Conservation (phyloP, 2,797 vertebrate species). For the Perodicticus potto region DNA sequence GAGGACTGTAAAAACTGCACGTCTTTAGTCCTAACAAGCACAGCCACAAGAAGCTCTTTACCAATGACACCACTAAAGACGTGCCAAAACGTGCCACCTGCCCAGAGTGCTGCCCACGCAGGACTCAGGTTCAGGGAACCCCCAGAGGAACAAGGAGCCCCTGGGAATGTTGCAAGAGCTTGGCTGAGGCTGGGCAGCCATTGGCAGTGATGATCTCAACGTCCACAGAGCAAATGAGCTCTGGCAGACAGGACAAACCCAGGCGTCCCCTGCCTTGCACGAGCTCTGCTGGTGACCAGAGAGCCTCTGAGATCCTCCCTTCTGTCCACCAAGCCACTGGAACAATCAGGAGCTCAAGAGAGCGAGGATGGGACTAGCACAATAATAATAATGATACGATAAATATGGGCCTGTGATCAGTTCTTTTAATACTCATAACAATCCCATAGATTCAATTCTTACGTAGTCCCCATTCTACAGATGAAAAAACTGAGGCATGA, state of each 20-base stretch:
- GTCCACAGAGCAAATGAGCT: constrained; percentile 8
- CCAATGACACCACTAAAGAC: constrained; percentile 75
- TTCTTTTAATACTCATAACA: background rate
- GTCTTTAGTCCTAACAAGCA: constrained; percentile 53
- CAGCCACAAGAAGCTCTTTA: constrained; percentile 75
- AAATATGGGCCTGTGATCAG: background rate
- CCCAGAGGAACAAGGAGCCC: constrained; percentile 31
- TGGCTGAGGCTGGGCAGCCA: constrained; percentile 40
- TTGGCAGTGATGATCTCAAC: constrained; percentile 66
- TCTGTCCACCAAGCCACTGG: background rate
- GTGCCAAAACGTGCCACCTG: constrained; percentile 79
- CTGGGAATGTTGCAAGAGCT: constrained; percentile 73
- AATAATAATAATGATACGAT: background rate
- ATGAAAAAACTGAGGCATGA: background rate
- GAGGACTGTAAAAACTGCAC: constrained; percentile 63
- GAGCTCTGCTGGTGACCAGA: background rate
- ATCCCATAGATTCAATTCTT: background rate
- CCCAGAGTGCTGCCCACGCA: constrained; percentile 69
- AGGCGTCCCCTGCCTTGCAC: background rate
- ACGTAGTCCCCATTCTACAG: background rate
- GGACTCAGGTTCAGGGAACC: constrained; percentile 69
- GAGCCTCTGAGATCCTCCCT: background rate
- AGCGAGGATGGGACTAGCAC: background rate
- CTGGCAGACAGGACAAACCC: background rate
- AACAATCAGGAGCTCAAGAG: background rate